Evolutionary conservation across 2,797 vertebrate genomes (phyloP).

Genomic region (Acridotheres tristis): DNA sequence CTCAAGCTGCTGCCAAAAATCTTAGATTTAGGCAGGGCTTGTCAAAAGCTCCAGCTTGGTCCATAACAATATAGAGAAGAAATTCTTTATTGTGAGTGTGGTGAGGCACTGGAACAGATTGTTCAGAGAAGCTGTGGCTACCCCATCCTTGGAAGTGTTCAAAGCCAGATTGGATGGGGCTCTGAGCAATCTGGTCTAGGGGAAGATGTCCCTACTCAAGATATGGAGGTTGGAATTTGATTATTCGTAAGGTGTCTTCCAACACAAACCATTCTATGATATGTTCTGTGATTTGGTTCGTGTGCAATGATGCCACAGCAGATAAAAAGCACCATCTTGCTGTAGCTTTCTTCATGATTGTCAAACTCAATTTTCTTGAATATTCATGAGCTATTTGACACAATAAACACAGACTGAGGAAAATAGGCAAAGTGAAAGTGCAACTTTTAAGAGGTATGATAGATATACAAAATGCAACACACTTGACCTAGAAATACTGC

Average conservation of each 20-base stretch:
- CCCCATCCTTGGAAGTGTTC: no score
- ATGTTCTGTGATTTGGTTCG: not conserved
- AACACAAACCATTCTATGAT: not conserved
- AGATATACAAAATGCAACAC: not conserved
- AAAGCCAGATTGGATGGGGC: not conserved
- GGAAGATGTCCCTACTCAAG: accelerated
- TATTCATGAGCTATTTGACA: not conserved
- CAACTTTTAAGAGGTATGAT: not conserved
- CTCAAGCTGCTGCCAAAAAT: not conserved
- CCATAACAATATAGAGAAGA: not conserved
- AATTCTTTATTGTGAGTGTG: not conserved
- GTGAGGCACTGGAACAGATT: not conserved
- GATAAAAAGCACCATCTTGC: not conserved
- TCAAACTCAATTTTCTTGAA: not conserved
- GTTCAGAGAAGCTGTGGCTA: not conserved
- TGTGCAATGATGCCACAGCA: not conserved
- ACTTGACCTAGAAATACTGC: not conserved
- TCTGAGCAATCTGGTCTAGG: not conserved
- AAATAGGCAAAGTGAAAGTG: not conserved
- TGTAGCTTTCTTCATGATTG: not conserved
- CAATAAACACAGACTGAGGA: not conserved
- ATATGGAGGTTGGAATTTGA: not conserved
- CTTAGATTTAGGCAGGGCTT: not conserved
- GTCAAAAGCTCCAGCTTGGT: not conserved
- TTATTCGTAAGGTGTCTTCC: not conserved